phyloP scores from a whole-genome alignment of 23 tunicate genomes.

The Styela clava region DNA sequence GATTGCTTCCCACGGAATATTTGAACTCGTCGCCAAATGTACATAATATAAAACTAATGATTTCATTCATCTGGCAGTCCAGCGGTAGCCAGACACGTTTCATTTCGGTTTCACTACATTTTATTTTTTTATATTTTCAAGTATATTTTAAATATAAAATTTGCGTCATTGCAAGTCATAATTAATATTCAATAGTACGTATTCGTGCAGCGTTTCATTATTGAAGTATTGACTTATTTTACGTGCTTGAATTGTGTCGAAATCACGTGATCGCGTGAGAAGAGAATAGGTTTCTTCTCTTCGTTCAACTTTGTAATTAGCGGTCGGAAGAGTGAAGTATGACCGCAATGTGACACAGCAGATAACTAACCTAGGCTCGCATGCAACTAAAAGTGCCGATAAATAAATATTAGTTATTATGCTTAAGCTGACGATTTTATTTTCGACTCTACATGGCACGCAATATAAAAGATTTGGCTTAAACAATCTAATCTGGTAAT shows the following conservation, averaged over 20 bases:
- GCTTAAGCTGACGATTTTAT: too few relatives aligned
- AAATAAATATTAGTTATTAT: too few relatives aligned
- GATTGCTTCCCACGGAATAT: background rate
- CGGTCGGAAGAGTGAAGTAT: background rate
- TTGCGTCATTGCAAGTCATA: too few relatives aligned
- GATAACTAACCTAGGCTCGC: background rate
- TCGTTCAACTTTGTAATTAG: background rate
- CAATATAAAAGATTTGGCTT: too few relatives aligned
- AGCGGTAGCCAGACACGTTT: too few relatives aligned
- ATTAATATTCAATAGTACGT: background rate
- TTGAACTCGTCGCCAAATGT: background rate
- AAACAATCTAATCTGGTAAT: background rate
- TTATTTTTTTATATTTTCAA: too few relatives aligned
- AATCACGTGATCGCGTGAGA: conserved; percentile 25
- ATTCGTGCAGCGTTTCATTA: background rate
- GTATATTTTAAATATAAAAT: too few relatives aligned
- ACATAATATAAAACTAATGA: background rate
- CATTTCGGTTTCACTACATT: too few relatives aligned
- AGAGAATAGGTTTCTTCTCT: background rate
- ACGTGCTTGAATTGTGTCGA: background rate
- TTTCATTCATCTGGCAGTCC: too few relatives aligned
- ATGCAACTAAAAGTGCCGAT: background rate
- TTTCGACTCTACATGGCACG: too few relatives aligned
- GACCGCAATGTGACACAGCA: background rate
- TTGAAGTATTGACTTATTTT: background rate